Percentiles rank a stretch among this genome's conserved stretches.
Conservation (phyloP, 1,140 invertebrate genomes). For the Aphelinus atriplicis region DNA sequence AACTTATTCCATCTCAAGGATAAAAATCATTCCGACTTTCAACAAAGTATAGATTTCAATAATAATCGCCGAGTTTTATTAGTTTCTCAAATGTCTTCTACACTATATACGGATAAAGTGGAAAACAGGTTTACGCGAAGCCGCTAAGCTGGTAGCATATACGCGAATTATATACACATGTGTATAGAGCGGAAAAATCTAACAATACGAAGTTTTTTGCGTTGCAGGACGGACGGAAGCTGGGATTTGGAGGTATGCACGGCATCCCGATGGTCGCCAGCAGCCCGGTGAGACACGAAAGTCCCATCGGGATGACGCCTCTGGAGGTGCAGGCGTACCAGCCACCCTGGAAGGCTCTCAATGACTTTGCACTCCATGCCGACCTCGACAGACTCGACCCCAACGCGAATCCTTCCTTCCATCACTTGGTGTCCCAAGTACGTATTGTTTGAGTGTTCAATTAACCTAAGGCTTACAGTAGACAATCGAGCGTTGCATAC, state of each 20-base stretch:
- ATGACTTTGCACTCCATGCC: conserved; percentile 93
- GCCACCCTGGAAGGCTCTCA: conserved; percentile 96
- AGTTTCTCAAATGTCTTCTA: no score
- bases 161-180: not conserved
- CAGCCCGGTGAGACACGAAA: conserved; percentile 93
- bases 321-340: conserved; percentile 95
- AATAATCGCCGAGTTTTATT: no score
- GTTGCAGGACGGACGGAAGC: conserved; percentile 88
- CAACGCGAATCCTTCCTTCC: conserved; percentile 85
- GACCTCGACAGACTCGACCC: conserved; percentile 89
- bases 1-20: no score
- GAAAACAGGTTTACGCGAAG: not conserved
- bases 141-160: not conserved
- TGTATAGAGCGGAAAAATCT: conserved; percentile 37
- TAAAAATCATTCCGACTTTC: no score
- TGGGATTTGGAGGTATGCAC: conserved; percentile 91
- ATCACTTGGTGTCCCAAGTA: conserved; percentile 95
- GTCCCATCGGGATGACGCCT: conserved; percentile 84
- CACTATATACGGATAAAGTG: no score
- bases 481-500: no score
- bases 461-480: no score
- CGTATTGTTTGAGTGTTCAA: no score
- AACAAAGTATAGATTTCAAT: no score
- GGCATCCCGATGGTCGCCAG: conserved; percentile 97
- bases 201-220: conserved; percentile 56